Percentiles rank a stretch among this genome's conserved stretches.
These are phyloP conservation scores for Anguilla anguilla DNA, from an alignment of 2,797 vertebrate species.

Conservation along the genomic window DNA sequence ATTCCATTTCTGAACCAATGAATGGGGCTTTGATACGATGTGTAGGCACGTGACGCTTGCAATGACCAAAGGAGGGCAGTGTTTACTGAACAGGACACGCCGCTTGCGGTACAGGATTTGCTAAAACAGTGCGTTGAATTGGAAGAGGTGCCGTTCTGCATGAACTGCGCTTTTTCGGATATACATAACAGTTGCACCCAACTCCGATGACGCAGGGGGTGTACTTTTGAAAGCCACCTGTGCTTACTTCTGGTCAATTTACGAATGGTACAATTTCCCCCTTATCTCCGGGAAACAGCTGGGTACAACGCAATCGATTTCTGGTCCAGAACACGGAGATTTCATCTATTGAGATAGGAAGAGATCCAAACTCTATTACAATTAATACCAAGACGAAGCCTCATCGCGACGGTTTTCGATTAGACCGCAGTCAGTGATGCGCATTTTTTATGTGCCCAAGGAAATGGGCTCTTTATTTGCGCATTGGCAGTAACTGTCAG, in stretches of 20 bases:
- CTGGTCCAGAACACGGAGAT: background rate
- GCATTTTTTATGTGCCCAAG: background rate
- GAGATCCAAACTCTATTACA: background rate
- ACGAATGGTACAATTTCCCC: background rate
- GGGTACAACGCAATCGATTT: background rate
- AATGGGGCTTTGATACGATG: background rate
- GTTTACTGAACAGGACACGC: background rate
- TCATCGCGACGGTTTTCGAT: background rate
- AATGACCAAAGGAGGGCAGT: background rate
- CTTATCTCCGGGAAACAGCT: background rate
- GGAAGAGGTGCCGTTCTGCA: background rate
- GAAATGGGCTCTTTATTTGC: background rate
- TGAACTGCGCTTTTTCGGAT: background rate
- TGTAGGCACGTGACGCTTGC: background rate
- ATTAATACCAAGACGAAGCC: background rate
- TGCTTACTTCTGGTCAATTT: background rate
- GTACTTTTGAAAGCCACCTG: background rate
- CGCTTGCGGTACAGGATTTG: background rate
- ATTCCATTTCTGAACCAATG: constrained; percentile 1
- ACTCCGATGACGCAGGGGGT: background rate
- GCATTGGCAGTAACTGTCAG: background rate
- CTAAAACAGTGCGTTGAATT: background rate
- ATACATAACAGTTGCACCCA: background rate
- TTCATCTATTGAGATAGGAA: background rate
- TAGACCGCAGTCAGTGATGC: background rate